These are phyloP conservation scores for Abrostola triplasia DNA, from an alignment of 2,888 invertebrate genomes.

Conservation along the genomic window DNA sequence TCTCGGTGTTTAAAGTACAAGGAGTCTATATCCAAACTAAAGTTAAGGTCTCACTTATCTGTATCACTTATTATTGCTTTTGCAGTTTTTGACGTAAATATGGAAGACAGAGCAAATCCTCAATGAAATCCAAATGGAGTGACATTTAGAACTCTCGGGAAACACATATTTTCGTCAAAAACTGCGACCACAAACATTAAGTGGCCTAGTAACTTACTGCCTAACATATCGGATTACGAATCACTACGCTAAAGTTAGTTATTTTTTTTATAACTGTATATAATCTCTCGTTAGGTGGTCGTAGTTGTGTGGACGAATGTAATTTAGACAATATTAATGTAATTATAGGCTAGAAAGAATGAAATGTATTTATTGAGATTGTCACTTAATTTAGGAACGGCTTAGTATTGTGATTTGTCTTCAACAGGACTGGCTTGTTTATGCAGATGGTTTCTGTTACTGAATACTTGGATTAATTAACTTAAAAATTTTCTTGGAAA, in stretches of 20 bases:
- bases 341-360: constrained; percentile 67
- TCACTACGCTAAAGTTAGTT: constrained; percentile 78
- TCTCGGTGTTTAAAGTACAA: constrained; percentile 40
- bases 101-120: constrained; percentile 17
- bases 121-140: constrained; percentile 8
- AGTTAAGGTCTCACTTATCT: constrained; percentile 28
- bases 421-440: constrained; percentile 27
- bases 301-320: constrained; percentile 74
- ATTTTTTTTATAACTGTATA: constrained; percentile 74
- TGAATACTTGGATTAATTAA: too few relatives aligned
- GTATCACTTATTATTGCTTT: constrained; percentile 58
- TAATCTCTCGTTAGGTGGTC: constrained; percentile 76
- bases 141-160: too few relatives aligned
- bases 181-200: constrained; percentile 61
- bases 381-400: constrained; percentile 53
- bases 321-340: constrained; percentile 84
- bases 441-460: neutral
- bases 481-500: too few relatives aligned
- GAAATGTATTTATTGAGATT: constrained; percentile 57
- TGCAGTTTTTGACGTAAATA: constrained; percentile 56
- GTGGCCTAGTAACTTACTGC: constrained; percentile 82
- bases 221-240: constrained; percentile 84
- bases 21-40: constrained; percentile 49
- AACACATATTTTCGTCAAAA: constrained; percentile 51
- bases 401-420: constrained; percentile 49